Evolutionary conservation across 2,888 invertebrate species (phyloP).

Genomic region (Apamea crenata): DNA sequence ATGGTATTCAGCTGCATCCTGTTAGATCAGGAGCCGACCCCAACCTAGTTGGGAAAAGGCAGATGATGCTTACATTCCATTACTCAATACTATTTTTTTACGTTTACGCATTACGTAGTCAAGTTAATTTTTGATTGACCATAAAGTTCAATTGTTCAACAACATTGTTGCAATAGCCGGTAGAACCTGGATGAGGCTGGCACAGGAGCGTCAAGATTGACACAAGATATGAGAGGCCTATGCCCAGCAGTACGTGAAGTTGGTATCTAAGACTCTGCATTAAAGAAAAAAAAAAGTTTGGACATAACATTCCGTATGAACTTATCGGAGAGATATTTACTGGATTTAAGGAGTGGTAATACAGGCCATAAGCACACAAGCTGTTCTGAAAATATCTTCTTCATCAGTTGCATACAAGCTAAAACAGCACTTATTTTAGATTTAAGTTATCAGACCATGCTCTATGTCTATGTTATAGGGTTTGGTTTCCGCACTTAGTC

Average conservation of each 20-base stretch:
- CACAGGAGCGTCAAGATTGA: background rate
- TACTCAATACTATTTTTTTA: background rate
- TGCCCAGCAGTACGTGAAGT: background rate
- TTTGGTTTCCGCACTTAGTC: too few species aligned
- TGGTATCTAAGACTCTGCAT: background rate
- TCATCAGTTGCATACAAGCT: background rate
- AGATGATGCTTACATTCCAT: background rate
- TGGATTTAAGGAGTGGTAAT: background rate
- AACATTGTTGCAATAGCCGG: background rate
- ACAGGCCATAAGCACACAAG: background rate
- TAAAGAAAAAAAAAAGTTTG: too few species aligned
- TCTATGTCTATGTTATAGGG: too few species aligned
- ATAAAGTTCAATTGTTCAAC: background rate
- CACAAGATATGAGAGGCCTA: background rate
- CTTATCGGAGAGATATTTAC: background rate
- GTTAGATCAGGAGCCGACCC: background rate
- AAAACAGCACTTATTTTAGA: background rate
- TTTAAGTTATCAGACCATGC: background rate
- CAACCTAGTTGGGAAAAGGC: background rate
- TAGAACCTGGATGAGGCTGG: background rate
- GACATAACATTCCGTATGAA: background rate
- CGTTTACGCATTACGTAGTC: background rate
- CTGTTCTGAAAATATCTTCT: background rate
- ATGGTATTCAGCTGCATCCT: too few species aligned
- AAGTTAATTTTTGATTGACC: background rate